phyloP scores from a whole-genome alignment of 2,113 vertebrate genomes.

The Athene noctua region DNA sequence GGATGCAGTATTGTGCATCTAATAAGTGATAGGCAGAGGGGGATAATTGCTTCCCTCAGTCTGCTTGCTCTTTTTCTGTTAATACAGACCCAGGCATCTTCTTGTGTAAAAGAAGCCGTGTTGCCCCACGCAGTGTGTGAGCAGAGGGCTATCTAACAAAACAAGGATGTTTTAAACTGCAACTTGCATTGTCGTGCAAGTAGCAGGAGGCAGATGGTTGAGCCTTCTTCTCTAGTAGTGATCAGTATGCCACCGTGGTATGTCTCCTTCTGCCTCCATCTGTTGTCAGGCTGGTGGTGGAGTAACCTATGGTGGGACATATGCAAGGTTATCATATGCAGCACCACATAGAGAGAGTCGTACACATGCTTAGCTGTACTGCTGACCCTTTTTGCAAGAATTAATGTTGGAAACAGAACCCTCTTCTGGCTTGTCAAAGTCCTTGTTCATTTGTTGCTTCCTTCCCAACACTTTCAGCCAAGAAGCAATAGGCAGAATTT shows the following conservation, averaged over 20 bases:
- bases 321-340: not conserved
- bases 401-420: not conserved
- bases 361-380: not conserved
- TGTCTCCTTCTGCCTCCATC: conserved; percentile 34
- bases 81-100: not conserved
- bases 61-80: not conserved
- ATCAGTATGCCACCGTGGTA: not conserved
- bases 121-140: not conserved
- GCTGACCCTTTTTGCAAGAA: not conserved
- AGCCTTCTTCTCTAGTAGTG: not conserved
- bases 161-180: not conserved
- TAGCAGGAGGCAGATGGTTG: conserved; percentile 24
- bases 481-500: not conserved
- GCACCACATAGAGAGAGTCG: not conserved
- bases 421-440: not conserved
- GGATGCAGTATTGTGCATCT: not conserved
- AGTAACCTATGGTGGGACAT: conserved; percentile 31
- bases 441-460: conserved; percentile 31
- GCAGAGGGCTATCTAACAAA: not conserved
- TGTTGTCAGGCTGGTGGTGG: conserved; percentile 12
- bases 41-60: not conserved
- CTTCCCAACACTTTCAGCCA: not conserved
- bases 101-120: not conserved
- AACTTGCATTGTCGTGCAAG: not conserved
- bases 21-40: not conserved